phyloP scores from a whole-genome alignment of 2,113 vertebrate species.

The Hirundichthys speculiger region DNA sequence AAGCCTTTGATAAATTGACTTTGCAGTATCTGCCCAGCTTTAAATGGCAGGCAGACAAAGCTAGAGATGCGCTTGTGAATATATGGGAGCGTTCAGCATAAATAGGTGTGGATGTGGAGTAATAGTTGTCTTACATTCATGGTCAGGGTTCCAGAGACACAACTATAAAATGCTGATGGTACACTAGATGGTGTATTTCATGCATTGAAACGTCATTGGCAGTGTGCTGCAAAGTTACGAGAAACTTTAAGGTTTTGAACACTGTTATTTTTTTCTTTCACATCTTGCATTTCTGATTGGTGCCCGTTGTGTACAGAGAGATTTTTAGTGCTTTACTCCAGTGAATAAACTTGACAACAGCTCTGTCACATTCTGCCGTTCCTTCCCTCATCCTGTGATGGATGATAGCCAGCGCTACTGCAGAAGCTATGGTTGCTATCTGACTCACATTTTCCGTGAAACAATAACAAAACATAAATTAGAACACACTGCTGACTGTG shows the following conservation, averaged over 20 bases:
- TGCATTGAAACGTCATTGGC: not conserved
- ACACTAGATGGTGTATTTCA: not conserved
- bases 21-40: constrained; percentile 4
- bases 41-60: not conserved
- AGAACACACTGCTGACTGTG: no score
- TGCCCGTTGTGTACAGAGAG: not conserved
- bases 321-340: not conserved
- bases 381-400: no score
- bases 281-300: not conserved
- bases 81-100: no score
- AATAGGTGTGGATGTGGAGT: not conserved
- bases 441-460: no score
- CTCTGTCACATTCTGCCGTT: no score
- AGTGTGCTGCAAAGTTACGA: not conserved
- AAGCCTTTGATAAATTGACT: constrained; percentile 23
- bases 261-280: not conserved
- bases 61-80: constrained; percentile 8
- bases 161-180: not conserved
- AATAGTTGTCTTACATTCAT: no score
- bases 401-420: no score
- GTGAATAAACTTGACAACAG: not conserved
- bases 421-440: no score
- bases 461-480: no score
- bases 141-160: no score
- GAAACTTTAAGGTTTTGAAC: not conserved